Base-by-base conservation (phyloP, 2,113 vertebrate species). In the Megaleporinus macrocephalus region DNA sequence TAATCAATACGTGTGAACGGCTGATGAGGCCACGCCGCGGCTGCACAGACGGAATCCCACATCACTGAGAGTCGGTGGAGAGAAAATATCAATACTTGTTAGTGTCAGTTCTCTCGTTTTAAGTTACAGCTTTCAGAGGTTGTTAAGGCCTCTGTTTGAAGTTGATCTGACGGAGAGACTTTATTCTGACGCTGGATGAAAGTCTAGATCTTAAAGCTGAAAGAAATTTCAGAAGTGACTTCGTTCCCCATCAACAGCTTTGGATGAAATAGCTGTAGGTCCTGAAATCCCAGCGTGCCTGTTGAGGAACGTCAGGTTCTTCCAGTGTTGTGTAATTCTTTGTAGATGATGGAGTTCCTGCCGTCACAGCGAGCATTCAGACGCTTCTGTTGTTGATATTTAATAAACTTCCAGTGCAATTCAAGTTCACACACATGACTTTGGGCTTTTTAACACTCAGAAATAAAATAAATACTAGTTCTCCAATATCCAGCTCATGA, bases 1-100 rank as follows among this genome's bases (percentile, higher is more conserved):
- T 88, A 90, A 90, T 90, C 88, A 87, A 90, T 91, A 81, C 22
- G 11, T 63, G 71, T 79, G 85, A 88, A 88, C 83, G 84, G 78
- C 75, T 89, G 90, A 92, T 86, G 85, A 88, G 84, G 79, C 70
- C 79, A 76, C 57, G 65, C 57, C 7, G 57, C 74, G 47, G 72
- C 5, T 26, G 33, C 26, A 44, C 82, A 63, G 24, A 83, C 82
- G 77, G 80, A 88, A 20, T 18, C 51, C 51, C 15, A 20, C 51
- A 16, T 53, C 51, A 53, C 51, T 53, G 3, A 18, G 15, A 16
- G 51, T 11, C 51, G 5, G 2, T 53, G 16, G 51, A 20, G 51
- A 30, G 87, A 81, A 83, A 77, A 68, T 79, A 73, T 86, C 89
- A 81, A 89, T 87, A 90, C 30, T 20, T 27, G 12, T 26, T 68